A percentile compares a stretch with the other conserved stretches of the same genome.
Conservation (phyloP, 2,797 vertebrate species). For the Aulostomus chinensis region DNA sequence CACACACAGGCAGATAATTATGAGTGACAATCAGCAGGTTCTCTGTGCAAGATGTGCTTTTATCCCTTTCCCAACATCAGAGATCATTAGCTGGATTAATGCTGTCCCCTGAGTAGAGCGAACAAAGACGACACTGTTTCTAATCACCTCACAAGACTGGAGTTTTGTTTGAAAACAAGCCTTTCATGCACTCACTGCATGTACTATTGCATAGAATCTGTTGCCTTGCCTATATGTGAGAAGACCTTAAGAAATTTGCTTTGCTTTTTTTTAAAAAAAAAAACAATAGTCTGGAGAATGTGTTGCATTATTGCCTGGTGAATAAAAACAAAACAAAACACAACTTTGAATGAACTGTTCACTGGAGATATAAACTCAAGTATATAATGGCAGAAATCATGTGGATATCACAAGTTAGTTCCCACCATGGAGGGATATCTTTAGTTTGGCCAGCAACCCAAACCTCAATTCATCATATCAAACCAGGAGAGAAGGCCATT, state of each 20-base stretch:
- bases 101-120: constrained; percentile 42
- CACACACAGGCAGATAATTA: constrained; percentile 19
- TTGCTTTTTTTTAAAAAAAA: too few species aligned
- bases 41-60: constrained; percentile 54
- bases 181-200: constrained; percentile 21
- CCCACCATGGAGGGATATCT: background rate
- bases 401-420: background rate
- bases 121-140: constrained; percentile 76
- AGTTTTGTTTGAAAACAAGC: constrained; percentile 42
- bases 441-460: background rate
- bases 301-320: too few species aligned
- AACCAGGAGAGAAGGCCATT: too few species aligned
- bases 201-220: too few species aligned
- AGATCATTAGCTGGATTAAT: constrained; percentile 73
- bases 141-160: constrained; percentile 75
- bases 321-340: too few species aligned
- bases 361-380: too few species aligned
- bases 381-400: background rate
- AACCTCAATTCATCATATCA: background rate
- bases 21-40: background rate
- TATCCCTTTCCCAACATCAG: constrained; percentile 56
- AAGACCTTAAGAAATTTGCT: too few species aligned
- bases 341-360: too few species aligned
- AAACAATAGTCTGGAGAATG: too few species aligned
- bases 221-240: too few species aligned